These are phyloP conservation scores for Drosophila anceps DNA, from an alignment of 2,888 invertebrate genomes.

Conservation along the genomic window DNA sequence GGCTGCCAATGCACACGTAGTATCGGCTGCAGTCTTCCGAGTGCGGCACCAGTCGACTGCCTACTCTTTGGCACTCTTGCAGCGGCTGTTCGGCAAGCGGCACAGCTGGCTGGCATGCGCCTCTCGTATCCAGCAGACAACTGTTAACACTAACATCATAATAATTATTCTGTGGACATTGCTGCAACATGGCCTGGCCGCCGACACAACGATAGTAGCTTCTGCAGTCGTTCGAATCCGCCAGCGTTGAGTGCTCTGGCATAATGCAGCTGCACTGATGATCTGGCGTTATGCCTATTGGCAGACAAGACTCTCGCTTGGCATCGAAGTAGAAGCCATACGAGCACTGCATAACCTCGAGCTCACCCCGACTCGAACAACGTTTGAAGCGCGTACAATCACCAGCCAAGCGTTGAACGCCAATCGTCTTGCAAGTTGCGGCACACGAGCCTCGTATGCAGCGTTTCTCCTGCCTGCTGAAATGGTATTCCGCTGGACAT, in stretches of 20 bases:
- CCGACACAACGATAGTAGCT: constrained; percentile 24
- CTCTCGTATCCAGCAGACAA: constrained; percentile 14
- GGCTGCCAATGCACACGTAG: constrained; percentile 54
- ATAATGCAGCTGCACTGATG: constrained; percentile 73
- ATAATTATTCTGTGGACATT: constrained; percentile 62
- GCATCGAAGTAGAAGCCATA: constrained; percentile 29
- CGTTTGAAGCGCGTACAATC: constrained; percentile 25
- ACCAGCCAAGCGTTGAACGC: constrained; percentile 12
- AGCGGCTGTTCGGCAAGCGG: neutral
- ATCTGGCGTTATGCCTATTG: constrained; percentile 40
- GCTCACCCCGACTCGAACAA: constrained; percentile 14
- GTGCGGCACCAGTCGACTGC: constrained; percentile 46
- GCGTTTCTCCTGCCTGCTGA: constrained; percentile 7
- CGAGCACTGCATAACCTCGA: constrained; percentile 9
- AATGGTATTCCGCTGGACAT: constrained; percentile 10
- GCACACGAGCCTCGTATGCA: constrained; percentile 12
- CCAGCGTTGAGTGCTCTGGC: constrained; percentile 54
- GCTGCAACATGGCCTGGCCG: constrained; percentile 41
- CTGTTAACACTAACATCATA: constrained; percentile 44
- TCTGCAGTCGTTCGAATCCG: constrained; percentile 14
- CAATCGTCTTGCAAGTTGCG: constrained; percentile 8
- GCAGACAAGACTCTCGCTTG: constrained; percentile 48
- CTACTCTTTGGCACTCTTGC: constrained; percentile 37
- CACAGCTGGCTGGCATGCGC: neutral
- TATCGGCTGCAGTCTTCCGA: constrained; percentile 57